phyloP scores from a whole-genome alignment of 2,797 vertebrate species.

The Lindbergichthys nudifrons region DNA sequence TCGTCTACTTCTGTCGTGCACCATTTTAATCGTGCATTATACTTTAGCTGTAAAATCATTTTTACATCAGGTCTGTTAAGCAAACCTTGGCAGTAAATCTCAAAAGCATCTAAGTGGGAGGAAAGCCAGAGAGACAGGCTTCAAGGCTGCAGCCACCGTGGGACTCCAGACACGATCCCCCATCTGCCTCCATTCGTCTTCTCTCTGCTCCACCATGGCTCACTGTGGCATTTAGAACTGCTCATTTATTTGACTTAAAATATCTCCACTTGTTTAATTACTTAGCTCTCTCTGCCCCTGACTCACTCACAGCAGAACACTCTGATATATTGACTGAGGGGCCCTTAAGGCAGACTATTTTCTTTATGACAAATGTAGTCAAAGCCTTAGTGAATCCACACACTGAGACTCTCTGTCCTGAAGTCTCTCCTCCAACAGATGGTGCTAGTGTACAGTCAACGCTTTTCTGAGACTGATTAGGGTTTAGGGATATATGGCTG shows the following conservation, averaged over 20 bases:
- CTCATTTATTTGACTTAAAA: conserved; percentile 56
- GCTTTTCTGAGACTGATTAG: background rate
- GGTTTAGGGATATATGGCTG: conserved; percentile 26
- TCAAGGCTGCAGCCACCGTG: conserved; percentile 48
- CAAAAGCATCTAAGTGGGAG: conserved; percentile 46
- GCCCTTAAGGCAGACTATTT: conserved; percentile 27
- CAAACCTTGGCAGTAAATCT: conserved; percentile 52
- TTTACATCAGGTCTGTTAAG: conserved; percentile 39
- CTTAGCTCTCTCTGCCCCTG: conserved; percentile 53
- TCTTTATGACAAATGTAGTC: conserved; percentile 29
- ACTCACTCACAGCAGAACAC: conserved; percentile 39
- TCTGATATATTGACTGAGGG: conserved; percentile 2
- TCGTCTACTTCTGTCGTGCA: background rate
- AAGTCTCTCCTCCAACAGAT: conserved; percentile 68
- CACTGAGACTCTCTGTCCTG: conserved; percentile 43
- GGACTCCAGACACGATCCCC: conserved; percentile 50
- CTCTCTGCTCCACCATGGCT: conserved; percentile 41
- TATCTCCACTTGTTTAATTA: conserved; percentile 55
- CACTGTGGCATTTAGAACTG: conserved; percentile 36
- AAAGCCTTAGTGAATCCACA: conserved; percentile 18
- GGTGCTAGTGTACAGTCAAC: conserved; percentile 62
- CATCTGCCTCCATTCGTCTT: conserved; percentile 61
- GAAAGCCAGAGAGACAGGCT: conserved; percentile 43
- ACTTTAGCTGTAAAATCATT: conserved; percentile 15
- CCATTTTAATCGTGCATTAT: background rate